Base-by-base conservation (phyloP, 2,797 vertebrate species). In the Sebastolobus alascanus region DNA sequence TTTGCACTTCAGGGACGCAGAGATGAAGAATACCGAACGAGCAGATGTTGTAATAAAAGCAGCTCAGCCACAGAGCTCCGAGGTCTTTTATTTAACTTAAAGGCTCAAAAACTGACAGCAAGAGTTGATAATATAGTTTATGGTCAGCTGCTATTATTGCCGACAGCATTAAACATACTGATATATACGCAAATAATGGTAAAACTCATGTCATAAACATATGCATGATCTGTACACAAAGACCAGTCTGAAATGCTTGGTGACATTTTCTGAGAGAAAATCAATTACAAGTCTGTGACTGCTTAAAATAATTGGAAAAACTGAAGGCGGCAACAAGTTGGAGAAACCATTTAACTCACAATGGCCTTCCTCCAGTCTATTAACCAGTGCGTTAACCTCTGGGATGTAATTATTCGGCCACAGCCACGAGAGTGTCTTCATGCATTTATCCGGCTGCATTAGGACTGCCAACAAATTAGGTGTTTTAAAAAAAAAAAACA, bases 321-420 rank as follows among this genome's bases (percentile, higher is more conserved):
- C 16, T 46, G 43, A n/a, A 52, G 46, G 20, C 22, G 12, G 68
- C 16, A 58, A 63, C 43, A 67, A 31, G 69, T 60, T 35, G 22
- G n/a, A 80, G 38, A 29, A 33, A 37, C 20, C n/a, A 29, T 54
- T 60, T 52, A 56, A 75, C 10, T 35, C 40, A 4, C 33, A 14
- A 2, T n/a, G 38, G 14, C 38, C 9, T 74, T 46, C 22, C n/a
- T 56, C 43, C 27, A 5, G 33, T 52, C 37, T 4, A 18, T 38
- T 68, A 75, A 79, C 46, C 61, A 40, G 14, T 0, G 4, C 4
- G 37, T 80, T 80, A 73, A 79, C 75, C 75, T 77, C 78, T 11
- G 12, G 10, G 75, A 69, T 38, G 61, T 27, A 22, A 75, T 10
- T 54, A 60, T 35, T 25, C 5, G 13, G 9, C 25, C 6, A 9